Evolutionary conservation across 2,888 invertebrate species (phyloP).

Genomic region (Heteromurus nitidus): DNA sequence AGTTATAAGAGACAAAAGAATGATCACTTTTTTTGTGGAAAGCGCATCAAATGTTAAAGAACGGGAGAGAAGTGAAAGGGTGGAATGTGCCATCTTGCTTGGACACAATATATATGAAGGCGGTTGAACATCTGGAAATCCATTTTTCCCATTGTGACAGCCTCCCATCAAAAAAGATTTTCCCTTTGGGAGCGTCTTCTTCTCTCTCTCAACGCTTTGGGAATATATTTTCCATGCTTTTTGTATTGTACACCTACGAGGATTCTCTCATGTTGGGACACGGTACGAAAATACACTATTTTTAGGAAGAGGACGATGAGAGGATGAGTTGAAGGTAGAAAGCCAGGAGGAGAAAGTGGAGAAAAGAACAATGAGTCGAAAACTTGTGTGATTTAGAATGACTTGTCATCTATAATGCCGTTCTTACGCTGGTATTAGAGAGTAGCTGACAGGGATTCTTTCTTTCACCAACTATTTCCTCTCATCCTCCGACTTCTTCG

Average conservation of each 20-base stretch:
- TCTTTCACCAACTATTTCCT: not conserved
- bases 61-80: not conserved
- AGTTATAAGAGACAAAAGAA: no score
- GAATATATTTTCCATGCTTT: no score
- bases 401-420: slow-evolving; percentile 35
- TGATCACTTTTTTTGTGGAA: no score
- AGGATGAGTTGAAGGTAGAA: no score
- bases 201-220: not conserved
- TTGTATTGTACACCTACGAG: no score
- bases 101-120: slow-evolving; percentile 19
- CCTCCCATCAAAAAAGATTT: slow-evolving; percentile 26
- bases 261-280: not conserved
- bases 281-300: no score
- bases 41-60: not conserved
- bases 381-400: slow-evolving; percentile 40
- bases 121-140: slow-evolving; percentile 14
- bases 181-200: slow-evolving; percentile 30
- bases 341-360: not conserved
- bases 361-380: slow-evolving; percentile 24
- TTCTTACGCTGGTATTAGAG: slow-evolving; percentile 16
- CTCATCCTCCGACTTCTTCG: no score
- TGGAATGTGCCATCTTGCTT: slow-evolving; percentile 7
- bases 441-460: slow-evolving; percentile 23
- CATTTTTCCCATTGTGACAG: slow-evolving; percentile 40
- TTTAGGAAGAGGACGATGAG: no score